These are phyloP conservation scores for Geotrupes spiniger DNA, from an alignment of 2,888 invertebrate species.

Conservation along the genomic window DNA sequence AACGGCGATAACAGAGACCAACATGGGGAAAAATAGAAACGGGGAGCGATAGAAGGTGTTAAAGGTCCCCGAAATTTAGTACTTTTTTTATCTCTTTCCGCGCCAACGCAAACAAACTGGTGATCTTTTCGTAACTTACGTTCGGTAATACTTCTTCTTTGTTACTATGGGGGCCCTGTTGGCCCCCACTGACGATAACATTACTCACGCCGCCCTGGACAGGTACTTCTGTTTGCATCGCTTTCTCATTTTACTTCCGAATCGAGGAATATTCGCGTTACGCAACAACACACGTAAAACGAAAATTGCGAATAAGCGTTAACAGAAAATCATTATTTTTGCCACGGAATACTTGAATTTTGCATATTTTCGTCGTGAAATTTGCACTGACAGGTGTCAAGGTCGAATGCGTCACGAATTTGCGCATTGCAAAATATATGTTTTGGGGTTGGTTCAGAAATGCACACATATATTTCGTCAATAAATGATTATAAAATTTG, in stretches of 20 bases:
- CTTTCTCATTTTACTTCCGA: conserved; percentile 13
- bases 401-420: too few relatives aligned
- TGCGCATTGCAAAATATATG: too few relatives aligned
- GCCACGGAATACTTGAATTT: too few relatives aligned
- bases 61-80: neutral
- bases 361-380: too few relatives aligned
- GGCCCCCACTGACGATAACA: neutral
- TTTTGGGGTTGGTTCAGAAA: too few relatives aligned
- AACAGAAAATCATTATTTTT: too few relatives aligned
- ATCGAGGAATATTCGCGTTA: neutral
- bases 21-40: neutral
- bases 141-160: conserved; percentile 8
- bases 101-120: neutral
- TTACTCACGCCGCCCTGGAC: conserved; percentile 7
- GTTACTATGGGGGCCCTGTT: conserved; percentile 5
- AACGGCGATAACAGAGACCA: conserved; percentile 11
- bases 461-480: too few relatives aligned
- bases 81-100: conserved; percentile 1
- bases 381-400: too few relatives aligned
- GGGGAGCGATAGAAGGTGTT: conserved; percentile 6
- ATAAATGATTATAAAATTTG: too few relatives aligned
- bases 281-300: neutral
- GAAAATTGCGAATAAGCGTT: too few relatives aligned
- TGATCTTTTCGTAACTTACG: conserved; percentile 6
- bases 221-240: conserved; percentile 15